Evolutionary conservation across 2,888 invertebrate species (phyloP), one percentile per base, ranked within the genome.

Genomic region (Dolomedes plantarius): DNA sequence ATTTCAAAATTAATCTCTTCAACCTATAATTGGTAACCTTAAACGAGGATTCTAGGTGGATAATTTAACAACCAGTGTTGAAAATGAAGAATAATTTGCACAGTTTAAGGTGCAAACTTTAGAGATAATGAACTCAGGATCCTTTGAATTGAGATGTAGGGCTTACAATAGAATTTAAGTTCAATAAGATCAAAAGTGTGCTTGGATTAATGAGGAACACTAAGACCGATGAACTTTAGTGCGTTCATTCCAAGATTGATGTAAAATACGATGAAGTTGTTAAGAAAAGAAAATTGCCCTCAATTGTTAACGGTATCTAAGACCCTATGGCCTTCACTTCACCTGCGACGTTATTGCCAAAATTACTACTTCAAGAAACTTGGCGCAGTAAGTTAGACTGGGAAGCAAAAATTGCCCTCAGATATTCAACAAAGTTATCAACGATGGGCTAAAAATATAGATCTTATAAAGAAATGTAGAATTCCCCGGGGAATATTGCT

Each of bases 401-500:
- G 5, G 73, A 73, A 16, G 36, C n/a, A 32, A 0, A 32, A 32
- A 0, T n/a, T 73, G 1, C 11, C 62, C 6, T 13, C 0, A 27
- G 64, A 74, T 11, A 27, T 62, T 19, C 1, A 74, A n/a, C n/a
- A n/a, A 9, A 19, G 36, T 32, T 74, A 62, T 27, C 31, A 50
- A 23, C 50, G 23, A 19, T 73, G 50, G 32, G 11, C 23, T n/a
- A 50, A 28, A 64, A 41, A 65, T 19, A 0, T 73, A 2, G 9
- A n/a, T 62, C 31, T 73, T 11, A 1, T 73, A 5, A 62, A 62
- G 9, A 29, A n/a, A 0, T 73, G 36, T 16, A 23, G 16, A 7
- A 73, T 73, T 27, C 27, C 62, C 23, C 19, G 73, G 1, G 62
- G 36, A 27, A 73, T 73, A 16, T 73, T 62, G 0, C 1, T 36